Percentiles rank a stretch among this genome's conserved stretches.
phyloP scores from a whole-genome alignment of 1,140 invertebrate species.

The Trichoplusia ni region DNA sequence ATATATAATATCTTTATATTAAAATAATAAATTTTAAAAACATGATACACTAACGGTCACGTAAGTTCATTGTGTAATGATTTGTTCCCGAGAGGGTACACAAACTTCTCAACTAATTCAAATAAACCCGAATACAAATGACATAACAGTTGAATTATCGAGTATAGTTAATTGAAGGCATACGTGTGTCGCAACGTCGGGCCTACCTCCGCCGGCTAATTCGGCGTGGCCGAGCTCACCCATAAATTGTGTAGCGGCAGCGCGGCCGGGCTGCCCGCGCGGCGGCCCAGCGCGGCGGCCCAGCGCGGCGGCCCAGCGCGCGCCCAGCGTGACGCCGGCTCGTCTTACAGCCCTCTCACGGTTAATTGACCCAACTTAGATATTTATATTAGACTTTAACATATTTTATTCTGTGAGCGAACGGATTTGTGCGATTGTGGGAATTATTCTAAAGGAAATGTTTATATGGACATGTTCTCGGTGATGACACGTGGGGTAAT shows the following conservation, averaged over 20 bases:
- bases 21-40: too few species aligned
- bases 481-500: too few species aligned
- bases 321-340: conserved; percentile 46
- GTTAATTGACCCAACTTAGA: conserved; percentile 46
- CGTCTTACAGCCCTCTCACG: conserved; percentile 33
- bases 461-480: background rate
- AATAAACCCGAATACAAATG: conserved; percentile 16
- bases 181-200: conserved; percentile 31
- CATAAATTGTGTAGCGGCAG: conserved; percentile 46
- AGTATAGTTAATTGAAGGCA: conserved; percentile 26
- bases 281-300: conserved; percentile 23
- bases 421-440: conserved; percentile 6
- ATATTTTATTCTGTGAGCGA: conserved; percentile 15
- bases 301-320: too few species aligned
- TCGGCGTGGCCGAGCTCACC: conserved; percentile 34
- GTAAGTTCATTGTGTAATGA: too few species aligned
- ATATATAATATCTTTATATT: too few species aligned
- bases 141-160: conserved; percentile 30
- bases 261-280: too few species aligned
- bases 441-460: conserved; percentile 1
- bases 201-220: conserved; percentile 13
- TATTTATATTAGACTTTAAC: conserved; percentile 41
- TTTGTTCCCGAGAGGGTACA: too few species aligned
- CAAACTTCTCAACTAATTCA: background rate
- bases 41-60: too few species aligned